phyloP scores from a whole-genome alignment of 2,797 vertebrate species.

The Rhabdomys pumilio region DNA sequence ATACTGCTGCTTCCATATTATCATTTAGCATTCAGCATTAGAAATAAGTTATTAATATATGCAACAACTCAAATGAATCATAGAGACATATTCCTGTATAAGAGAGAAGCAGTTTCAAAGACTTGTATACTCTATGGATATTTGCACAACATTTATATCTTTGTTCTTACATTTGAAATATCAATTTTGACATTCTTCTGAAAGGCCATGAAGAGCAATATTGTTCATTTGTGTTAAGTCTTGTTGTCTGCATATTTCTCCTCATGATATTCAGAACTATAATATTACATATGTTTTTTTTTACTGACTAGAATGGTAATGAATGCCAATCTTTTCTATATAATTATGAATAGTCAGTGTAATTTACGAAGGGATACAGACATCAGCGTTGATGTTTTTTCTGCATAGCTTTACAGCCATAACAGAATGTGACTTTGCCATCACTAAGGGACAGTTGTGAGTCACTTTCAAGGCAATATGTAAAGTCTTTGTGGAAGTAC shows the following conservation, averaged over 20 bases:
- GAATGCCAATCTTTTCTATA: background rate
- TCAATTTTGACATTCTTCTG: background rate
- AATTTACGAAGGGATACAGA: background rate
- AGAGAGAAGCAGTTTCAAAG: background rate
- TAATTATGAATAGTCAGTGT: background rate
- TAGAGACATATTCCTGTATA: background rate
- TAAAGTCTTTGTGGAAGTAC: background rate
- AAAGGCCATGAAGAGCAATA: background rate
- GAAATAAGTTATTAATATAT: background rate
- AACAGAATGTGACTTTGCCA: background rate
- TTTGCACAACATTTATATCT: constrained; percentile 16
- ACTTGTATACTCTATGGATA: background rate
- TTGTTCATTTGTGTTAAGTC: background rate
- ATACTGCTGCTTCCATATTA: background rate
- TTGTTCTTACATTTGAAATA: constrained; percentile 10
- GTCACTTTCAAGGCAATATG: background rate
- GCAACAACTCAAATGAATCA: background rate
- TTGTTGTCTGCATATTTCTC: constrained; percentile 12
- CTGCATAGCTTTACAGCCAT: background rate
- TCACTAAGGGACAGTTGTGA: background rate
- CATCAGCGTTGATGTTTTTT: background rate
- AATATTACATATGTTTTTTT: background rate
- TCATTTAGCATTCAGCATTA: background rate
- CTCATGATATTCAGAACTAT: background rate
- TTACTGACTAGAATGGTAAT: background rate